Percentiles rank a stretch among this genome's conserved stretches.
Conservation (phyloP, 2,888 invertebrate genomes). For the Melanophora roralis region DNA sequence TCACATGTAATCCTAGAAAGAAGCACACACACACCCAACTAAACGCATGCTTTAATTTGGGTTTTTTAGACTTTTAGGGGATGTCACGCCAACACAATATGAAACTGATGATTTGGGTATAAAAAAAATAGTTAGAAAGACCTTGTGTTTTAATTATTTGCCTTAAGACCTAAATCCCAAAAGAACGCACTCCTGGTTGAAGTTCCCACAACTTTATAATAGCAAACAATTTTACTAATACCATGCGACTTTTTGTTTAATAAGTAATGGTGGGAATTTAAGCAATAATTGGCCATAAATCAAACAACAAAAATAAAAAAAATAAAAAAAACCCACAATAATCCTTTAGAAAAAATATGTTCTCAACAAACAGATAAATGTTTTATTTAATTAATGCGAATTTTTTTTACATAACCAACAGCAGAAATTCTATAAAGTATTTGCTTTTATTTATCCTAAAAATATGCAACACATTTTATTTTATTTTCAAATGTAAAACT, state of each 20-base stretch:
- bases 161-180: background rate
- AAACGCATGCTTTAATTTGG: conserved; percentile 17
- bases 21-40: conserved; percentile 10
- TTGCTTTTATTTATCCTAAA: background rate
- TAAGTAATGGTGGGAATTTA: conserved; percentile 40
- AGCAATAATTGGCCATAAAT: conserved; percentile 23
- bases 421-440: no score
- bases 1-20: conserved; percentile 40
- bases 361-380: background rate
- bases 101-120: conserved; percentile 38
- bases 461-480: conserved; percentile 10
- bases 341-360: no score
- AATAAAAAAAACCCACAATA: background rate
- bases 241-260: conserved; percentile 8
- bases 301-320: background rate
- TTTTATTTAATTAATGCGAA: no score
- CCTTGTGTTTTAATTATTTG: background rate
- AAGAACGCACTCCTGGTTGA: background rate
- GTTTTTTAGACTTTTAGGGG: conserved; percentile 47
- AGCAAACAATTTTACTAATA: background rate
- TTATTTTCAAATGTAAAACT: background rate
- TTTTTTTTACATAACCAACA: no score
- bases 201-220: conserved; percentile 2
- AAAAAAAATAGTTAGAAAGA: conserved; percentile 25
- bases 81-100: conserved; percentile 4